Evolutionary conservation across 2,113 vertebrate species (phyloP).

Genomic region (Monopterus albus): DNA sequence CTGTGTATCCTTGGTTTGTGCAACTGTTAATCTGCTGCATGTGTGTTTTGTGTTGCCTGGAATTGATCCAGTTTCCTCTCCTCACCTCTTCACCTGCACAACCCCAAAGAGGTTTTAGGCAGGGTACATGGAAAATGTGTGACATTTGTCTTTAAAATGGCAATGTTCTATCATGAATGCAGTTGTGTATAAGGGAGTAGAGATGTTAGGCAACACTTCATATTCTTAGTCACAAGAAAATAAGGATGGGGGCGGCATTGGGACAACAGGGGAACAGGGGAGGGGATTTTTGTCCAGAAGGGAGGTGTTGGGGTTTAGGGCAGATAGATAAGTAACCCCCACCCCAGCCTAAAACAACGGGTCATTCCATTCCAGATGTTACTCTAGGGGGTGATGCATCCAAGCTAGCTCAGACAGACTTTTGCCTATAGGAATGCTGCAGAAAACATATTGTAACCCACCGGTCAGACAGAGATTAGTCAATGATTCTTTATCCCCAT

Average conservation of each 20-base stretch:
- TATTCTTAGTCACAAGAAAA: conserved; percentile 18
- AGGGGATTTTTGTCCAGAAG: conserved; percentile 13
- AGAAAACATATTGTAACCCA: conserved; percentile 46
- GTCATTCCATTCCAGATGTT: conserved; percentile 80
- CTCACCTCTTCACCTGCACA: conserved; percentile 48
- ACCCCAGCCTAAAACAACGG: conserved; percentile 59
- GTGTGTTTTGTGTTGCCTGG: conserved; percentile 35
- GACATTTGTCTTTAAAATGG: conserved; percentile 26
- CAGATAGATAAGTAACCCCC: conserved; percentile 25
- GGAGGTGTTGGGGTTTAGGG: conserved; percentile 14
- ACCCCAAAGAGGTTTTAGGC: conserved; percentile 48
- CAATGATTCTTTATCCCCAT: too few species aligned
- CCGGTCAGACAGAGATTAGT: conserved; percentile 2
- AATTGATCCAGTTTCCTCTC: conserved; percentile 59
- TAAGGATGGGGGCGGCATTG: not conserved
- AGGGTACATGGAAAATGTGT: conserved; percentile 25
- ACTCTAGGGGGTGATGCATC: conserved; percentile 30
- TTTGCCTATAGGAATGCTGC: conserved; percentile 46
- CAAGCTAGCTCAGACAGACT: conserved; percentile 25
- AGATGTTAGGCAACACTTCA: conserved; percentile 9
- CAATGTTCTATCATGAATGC: conserved; percentile 5
- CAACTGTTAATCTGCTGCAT: conserved; percentile 28
- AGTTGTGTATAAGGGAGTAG: conserved; percentile 11
- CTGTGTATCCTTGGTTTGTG: conserved; percentile 55
- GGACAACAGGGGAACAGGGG: not conserved